Conservation (phyloP, 2,113 vertebrate genomes). For the Psittacula cyanocephala region DNA sequence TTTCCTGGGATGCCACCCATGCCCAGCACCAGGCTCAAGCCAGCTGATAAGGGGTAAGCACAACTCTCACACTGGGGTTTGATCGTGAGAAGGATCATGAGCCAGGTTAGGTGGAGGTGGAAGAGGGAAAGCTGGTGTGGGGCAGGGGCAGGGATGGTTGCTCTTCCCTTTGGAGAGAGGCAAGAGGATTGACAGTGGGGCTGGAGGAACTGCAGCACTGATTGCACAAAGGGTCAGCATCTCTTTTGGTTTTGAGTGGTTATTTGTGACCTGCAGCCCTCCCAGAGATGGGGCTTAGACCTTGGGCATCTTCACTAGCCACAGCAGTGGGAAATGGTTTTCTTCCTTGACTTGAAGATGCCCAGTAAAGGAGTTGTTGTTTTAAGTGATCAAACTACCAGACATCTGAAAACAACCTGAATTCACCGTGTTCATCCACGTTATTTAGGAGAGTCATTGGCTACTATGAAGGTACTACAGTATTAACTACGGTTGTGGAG, state of each 20-base stretch:
- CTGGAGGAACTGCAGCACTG: not conserved
- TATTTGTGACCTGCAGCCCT: not conserved
- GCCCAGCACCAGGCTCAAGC: not conserved
- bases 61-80: rapidly evolving
- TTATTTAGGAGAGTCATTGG: not conserved
- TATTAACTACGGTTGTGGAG: rapidly evolving
- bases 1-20: not conserved
- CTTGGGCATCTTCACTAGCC: not conserved
- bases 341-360: not conserved
- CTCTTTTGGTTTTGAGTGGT: not conserved
- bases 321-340: not conserved
- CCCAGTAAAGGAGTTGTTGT: not conserved
- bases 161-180: not conserved
- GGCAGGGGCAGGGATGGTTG: not conserved
- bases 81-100: not conserved
- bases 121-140: not conserved
- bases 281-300: not conserved
- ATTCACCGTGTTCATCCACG: not conserved
- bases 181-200: not conserved
- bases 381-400: not conserved
- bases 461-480: not conserved
- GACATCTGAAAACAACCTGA: not conserved
- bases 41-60: not conserved
- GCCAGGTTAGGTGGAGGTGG: not conserved
- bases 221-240: not conserved